These are phyloP conservation scores for Melanerpes aurifrons DNA, from an alignment of 2,113 vertebrate genomes.

Conservation along the genomic window DNA sequence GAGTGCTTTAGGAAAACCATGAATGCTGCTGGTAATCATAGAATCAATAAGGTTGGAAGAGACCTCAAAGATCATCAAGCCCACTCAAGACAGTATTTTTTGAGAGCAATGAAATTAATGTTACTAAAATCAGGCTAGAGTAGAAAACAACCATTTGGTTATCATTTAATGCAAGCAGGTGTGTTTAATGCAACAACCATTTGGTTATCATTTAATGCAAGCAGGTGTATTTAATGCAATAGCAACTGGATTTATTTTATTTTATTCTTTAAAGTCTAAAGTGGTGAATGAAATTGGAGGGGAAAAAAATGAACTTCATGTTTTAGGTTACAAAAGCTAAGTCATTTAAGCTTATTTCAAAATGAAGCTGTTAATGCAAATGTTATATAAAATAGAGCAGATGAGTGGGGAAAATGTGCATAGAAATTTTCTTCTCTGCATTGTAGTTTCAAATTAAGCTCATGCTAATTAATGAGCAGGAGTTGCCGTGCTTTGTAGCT, in stretches of 20 bases:
- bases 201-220: background rate
- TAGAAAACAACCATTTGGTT: background rate
- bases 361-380: background rate
- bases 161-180: too few relatives aligned
- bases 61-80: too few relatives aligned
- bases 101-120: background rate
- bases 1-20: background rate
- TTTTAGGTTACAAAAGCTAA: background rate
- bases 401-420: accelerated
- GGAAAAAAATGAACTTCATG: background rate
- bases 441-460: background rate
- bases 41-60: too few relatives aligned
- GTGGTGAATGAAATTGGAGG: background rate
- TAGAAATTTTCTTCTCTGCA: background rate
- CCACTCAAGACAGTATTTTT: background rate
- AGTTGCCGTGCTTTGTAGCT: background rate
- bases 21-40: background rate
- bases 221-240: background rate
- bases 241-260: background rate
- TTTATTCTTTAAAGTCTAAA: background rate
- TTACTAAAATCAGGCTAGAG: background rate
- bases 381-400: background rate
- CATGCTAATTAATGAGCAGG: background rate
- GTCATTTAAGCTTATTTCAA: background rate
- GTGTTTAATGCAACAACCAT: background rate